Percentiles rank a stretch among this genome's conserved stretches.
phyloP scores from a whole-genome alignment of 1,140 invertebrate species.

The Cyrtorhinus lividipennis region DNA sequence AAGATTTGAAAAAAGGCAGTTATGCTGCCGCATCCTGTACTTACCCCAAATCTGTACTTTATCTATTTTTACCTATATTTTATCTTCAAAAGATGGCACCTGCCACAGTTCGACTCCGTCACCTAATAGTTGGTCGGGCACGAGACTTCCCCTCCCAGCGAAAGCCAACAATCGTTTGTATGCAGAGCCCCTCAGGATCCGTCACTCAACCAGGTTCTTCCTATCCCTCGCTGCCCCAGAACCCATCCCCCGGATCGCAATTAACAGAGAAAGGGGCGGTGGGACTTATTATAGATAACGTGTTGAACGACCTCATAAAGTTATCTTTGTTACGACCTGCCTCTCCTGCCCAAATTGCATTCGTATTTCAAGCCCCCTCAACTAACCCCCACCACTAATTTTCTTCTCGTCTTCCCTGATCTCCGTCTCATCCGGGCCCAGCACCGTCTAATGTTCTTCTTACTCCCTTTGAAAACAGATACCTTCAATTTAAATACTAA shows the following conservation, averaged over 20 bases:
- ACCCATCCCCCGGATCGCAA: conserved; percentile 5
- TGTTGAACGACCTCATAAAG: conserved; percentile 13
- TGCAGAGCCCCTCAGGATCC: conserved; percentile 2
- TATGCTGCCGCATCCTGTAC: too few relatives aligned
- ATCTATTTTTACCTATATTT: too few relatives aligned
- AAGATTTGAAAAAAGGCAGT: too few relatives aligned
- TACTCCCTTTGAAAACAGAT: background rate
- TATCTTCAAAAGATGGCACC: too few relatives aligned
- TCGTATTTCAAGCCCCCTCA: conserved; percentile 1
- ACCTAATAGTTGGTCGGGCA: background rate
- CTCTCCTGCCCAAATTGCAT: conserved; percentile 5
- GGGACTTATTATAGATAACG: conserved; percentile 14
- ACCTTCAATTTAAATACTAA: conserved; percentile 15
- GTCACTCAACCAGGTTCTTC: conserved; percentile 9
- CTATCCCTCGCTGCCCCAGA: background rate
- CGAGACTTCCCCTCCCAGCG: background rate
- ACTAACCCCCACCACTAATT: background rate
- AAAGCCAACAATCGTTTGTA: conserved; percentile 5
- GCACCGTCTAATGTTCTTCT: background rate
- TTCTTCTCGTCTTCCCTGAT: background rate
- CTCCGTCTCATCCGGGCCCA: background rate
- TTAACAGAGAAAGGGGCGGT: background rate
- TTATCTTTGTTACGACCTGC: conserved; percentile 10
- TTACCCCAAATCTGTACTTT: too few relatives aligned
- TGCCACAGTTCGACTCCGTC: too few relatives aligned